Conservation (phyloP, 1,140 invertebrate genomes). For the Melanaphis sacchari region DNA sequence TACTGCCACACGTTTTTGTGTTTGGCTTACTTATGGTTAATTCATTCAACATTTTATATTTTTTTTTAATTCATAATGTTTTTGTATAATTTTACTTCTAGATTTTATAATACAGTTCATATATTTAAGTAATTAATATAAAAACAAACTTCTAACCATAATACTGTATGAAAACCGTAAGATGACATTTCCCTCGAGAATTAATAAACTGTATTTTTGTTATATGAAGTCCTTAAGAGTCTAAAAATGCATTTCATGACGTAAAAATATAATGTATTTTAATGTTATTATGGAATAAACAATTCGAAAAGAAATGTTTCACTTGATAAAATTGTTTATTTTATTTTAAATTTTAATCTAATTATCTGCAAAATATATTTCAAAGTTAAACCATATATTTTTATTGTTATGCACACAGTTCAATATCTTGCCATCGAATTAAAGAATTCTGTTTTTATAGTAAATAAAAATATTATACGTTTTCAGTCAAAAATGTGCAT, state of each 20-base stretch:
- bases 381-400: not conserved
- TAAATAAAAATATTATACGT: not conserved
- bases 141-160: not conserved
- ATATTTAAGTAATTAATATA: not conserved
- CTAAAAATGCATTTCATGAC: not conserved
- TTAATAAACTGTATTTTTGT: slow-evolving; percentile 3
- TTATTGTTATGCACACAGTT: not conserved
- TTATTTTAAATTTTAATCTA: not conserved
- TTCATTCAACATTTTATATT: not conserved
- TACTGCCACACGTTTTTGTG: not conserved
- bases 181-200: not conserved
- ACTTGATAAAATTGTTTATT: not conserved
- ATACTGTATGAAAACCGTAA: not conserved
- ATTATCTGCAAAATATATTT: not conserved
- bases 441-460: not conserved
- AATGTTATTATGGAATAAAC: not conserved
- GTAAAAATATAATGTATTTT: not conserved
- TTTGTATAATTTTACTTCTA: not conserved
- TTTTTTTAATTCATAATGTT: not conserved
- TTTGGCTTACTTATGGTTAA: no score
- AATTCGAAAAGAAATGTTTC: not conserved
- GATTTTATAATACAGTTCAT: not conserved
- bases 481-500: not conserved
- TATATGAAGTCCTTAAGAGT: not conserved
- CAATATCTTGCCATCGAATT: not conserved